These are phyloP conservation scores for Choristoneura fumiferana DNA, from an alignment of 1,140 invertebrate species.

Conservation along the genomic window DNA sequence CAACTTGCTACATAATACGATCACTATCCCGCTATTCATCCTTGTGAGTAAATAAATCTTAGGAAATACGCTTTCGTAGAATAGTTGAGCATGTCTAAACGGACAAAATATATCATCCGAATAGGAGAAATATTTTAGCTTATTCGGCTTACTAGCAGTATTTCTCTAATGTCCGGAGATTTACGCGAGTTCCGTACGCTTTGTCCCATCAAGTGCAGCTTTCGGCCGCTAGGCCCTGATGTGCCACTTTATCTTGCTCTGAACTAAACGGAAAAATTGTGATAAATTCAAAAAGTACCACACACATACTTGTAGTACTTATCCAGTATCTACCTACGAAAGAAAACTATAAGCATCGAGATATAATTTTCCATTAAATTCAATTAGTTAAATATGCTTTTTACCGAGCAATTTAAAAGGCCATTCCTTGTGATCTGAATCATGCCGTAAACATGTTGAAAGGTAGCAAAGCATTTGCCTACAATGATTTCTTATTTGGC, in stretches of 20 bases:
- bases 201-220: conserved; percentile 12
- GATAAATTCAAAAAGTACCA: background rate
- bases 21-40: background rate
- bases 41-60: conserved; percentile 7
- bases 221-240: background rate
- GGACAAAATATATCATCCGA: conserved; percentile 10
- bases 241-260: conserved; percentile 17
- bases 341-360: too few species aligned
- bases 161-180: conserved; percentile 10
- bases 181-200: background rate
- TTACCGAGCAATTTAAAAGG: too few species aligned
- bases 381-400: too few species aligned
- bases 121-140: conserved; percentile 7
- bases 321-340: too few species aligned
- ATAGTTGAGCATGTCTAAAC: background rate
- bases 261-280: background rate
- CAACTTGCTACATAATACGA: background rate
- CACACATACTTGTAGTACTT: too few species aligned
- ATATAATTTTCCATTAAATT: too few species aligned
- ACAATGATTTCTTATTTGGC: conserved; percentile 12
- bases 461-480: conserved; percentile 2
- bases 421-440: conserved; percentile 7
- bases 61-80: background rate
- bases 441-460: conserved; percentile 10
- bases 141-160: conserved; percentile 7